Evolutionary conservation across 2,888 invertebrate species (phyloP), one percentile per base, ranked within the genome.

Genomic region (Monoplex corrugatus): DNA sequence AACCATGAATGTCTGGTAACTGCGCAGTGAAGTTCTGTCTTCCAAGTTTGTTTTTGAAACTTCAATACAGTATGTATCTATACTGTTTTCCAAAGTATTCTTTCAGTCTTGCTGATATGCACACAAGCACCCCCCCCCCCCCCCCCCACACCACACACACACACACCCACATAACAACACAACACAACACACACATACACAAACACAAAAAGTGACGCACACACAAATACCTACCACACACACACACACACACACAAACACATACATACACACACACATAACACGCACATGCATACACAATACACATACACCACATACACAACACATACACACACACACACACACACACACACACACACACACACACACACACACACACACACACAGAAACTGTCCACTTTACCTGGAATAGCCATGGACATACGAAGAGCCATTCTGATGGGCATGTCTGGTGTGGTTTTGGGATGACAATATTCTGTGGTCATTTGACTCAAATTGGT

Each of bases 401-500:
- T 91, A 95, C 95, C 95, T 89, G 95, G 95, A 50, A 94, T 94
- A 10, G 95, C 92, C 93, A 95, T 94, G 8, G 95, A 95, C 95
- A 95, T 95, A 89, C 95, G 93, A 87, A 95, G 93, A 28, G 95
- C 95, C 10, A 93, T 87, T 80, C 94, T 90, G 40, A 95, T 92
- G 16, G 95, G 94, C 92, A 95, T 94, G 90, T 95, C 93, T 38
- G 95, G 95, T 19, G 95, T 94, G 19, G 95, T 95, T 90, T 95
- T 95, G 0, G 94, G 93, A 87, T 95, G 95, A 88, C 94, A 95
- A 90, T 95, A 95, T 87, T 95, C 94, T 0, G 93, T 92, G n/a
- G 91, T 92, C 93, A 94, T 95, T 90, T 94, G 94, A 89, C 94
- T 95, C 35, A 95, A 90, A 87, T 95, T 95, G 1, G 95, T 95